Evolutionary conservation across 2,113 vertebrate species (phyloP).

Genomic region (Epinephelus cyanopodus): DNA sequence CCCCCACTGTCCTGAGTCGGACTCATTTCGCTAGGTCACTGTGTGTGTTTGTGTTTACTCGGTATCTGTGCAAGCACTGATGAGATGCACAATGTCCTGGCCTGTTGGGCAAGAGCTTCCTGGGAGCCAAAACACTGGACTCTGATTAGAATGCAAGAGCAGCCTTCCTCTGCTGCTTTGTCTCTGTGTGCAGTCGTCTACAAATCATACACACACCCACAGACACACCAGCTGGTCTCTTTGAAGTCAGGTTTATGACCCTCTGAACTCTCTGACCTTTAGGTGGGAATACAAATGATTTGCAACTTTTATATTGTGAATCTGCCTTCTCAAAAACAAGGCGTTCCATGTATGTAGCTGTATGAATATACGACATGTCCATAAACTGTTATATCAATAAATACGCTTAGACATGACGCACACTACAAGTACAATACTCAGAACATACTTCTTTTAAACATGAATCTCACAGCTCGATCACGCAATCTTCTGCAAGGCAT

Average conservation of each 20-base stretch:
- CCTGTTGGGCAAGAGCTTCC: slow-evolving; percentile 46
- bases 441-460: not conserved
- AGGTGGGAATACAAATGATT: not conserved
- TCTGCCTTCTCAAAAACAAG: not conserved
- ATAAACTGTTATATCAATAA: not conserved
- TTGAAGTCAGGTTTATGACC: slow-evolving; percentile 17
- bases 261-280: slow-evolving; percentile 1
- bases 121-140: slow-evolving; percentile 48
- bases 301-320: not conserved
- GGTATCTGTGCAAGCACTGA: slow-evolving; percentile 50
- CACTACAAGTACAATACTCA: not conserved
- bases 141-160: slow-evolving; percentile 64
- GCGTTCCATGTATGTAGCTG: not conserved
- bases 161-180: slow-evolving; percentile 53
- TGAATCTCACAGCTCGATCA: not conserved
- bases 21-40: not conserved
- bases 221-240: not conserved
- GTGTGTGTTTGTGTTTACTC: slow-evolving; percentile 37
- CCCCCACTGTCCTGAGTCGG: not conserved
- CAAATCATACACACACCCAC: not conserved
- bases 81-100: slow-evolving; percentile 53
- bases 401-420: not conserved
- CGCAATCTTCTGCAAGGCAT: not conserved
- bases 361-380: not conserved
- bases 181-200: slow-evolving; percentile 42